Percentiles rank a stretch among this genome's conserved stretches.
Conservation (phyloP, 2,113 vertebrate genomes). For the Apistogramma diplotaenia region DNA sequence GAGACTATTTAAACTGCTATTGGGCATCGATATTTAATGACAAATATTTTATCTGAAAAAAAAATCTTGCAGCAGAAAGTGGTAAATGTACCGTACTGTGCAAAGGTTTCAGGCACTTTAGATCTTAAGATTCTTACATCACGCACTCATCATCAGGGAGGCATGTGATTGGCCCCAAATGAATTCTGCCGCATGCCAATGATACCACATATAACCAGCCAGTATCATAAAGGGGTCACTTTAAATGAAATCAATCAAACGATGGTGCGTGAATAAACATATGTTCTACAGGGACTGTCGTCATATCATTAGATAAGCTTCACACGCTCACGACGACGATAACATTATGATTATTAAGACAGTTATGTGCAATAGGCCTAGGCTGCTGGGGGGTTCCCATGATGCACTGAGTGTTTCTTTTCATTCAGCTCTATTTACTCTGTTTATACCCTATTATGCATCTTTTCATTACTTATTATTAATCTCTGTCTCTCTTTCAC, state of each 20-base stretch:
- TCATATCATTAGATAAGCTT: neutral
- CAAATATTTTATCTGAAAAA: neutral
- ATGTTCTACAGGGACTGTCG: too few species aligned
- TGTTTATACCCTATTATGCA: too few species aligned
- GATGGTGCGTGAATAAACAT: too few species aligned
- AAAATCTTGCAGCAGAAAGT: neutral
- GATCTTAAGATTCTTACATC: neutral
- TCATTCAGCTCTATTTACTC: too few species aligned
- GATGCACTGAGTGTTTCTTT: too few species aligned
- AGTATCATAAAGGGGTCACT: neutral
- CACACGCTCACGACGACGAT: neutral
- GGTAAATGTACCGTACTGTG: neutral
- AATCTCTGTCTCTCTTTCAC: too few species aligned
- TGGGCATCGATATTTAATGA: neutral
- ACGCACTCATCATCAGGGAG: neutral
- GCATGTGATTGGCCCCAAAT: neutral
- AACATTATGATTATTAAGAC: neutral
- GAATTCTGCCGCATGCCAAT: neutral
- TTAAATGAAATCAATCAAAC: neutral
- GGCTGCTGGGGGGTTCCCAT: too few species aligned
- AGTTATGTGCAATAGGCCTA: too few species aligned
- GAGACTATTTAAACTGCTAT: neutral
- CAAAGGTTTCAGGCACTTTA: neutral
- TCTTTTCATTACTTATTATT: too few species aligned
- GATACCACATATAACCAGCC: neutral